Percentiles rank a stretch among this genome's conserved stretches.
Conservation (phyloP, 2,797 vertebrate species). For the Pipistrellus pipistrellus region DNA sequence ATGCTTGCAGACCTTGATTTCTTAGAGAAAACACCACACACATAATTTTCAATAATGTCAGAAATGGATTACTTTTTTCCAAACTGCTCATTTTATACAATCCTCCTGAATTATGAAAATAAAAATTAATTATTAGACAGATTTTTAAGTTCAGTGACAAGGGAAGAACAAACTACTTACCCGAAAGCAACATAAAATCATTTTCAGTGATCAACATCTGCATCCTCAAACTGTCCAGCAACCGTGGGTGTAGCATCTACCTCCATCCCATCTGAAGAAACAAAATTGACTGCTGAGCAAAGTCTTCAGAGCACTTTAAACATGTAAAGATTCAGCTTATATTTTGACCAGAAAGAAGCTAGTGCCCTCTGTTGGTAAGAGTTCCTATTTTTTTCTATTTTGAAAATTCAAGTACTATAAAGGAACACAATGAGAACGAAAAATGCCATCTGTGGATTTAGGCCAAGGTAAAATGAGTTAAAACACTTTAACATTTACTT, state of each 20-base stretch:
- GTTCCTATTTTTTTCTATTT: background rate
- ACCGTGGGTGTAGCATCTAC: slow-evolving; percentile 92
- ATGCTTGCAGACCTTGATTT: slow-evolving; percentile 11
- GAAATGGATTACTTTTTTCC: slow-evolving; percentile 35
- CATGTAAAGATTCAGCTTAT: fast-evolving
- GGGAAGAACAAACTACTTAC: slow-evolving; percentile 65
- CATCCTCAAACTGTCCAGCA: slow-evolving; percentile 97
- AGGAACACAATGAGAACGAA: slow-evolving; percentile 24
- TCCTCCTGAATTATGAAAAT: slow-evolving; percentile 46
- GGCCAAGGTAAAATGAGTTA: slow-evolving; percentile 30
- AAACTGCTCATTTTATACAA: slow-evolving; percentile 53
- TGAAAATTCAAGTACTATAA: slow-evolving; percentile 28
- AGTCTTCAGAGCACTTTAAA: background rate
- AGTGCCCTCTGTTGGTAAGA: slow-evolving; percentile 78
- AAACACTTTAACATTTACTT: background rate
- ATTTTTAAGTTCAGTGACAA: slow-evolving; percentile 43
- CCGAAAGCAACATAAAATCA: slow-evolving; percentile 13
- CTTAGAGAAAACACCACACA: background rate
- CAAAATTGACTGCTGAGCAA: slow-evolving; percentile 11
- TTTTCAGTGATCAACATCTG: slow-evolving; percentile 96
- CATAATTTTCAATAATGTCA: slow-evolving; percentile 49
- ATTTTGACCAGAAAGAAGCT: fast-evolving
- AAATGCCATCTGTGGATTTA: slow-evolving; percentile 43
- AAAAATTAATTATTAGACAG: slow-evolving; percentile 38
- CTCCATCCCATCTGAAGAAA: slow-evolving; percentile 94